A percentile compares a stretch with the other conserved stretches of the same genome.
Evolutionary conservation across 30 jellyfish, hydroid and myxozoan species (phyloP).

Genomic region (Cassiopea andromeda): DNA sequence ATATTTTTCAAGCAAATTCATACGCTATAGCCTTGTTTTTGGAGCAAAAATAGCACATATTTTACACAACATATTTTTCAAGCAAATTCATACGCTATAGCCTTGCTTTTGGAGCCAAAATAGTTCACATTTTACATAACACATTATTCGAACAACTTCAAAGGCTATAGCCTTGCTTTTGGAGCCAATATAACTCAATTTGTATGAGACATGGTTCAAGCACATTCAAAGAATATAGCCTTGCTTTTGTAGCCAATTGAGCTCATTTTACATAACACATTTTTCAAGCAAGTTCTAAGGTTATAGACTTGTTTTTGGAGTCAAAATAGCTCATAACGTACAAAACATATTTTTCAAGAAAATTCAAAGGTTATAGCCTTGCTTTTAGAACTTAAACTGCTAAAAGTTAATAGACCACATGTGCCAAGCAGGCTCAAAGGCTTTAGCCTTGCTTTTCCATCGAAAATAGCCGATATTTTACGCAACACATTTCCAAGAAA

Average conservation of each 20-base stretch:
- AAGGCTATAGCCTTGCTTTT: conserved; percentile 8
- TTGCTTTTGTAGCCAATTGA: neutral
- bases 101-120: neutral
- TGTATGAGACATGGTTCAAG: neutral
- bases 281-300: neutral
- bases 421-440: neutral
- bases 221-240: neutral
- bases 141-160: neutral
- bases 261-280: neutral
- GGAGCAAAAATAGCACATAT: neutral
- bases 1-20: neutral
- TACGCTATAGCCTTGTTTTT: neutral
- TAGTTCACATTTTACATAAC: neutral
- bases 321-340: neutral
- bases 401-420: neutral
- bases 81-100: no score
- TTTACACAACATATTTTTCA: neutral
- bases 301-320: neutral
- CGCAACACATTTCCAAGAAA: no score
- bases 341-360: neutral
- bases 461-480: neutral
- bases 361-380: neutral
- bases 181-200: neutral
- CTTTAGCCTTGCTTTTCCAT: neutral
- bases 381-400: neutral